Percentiles rank a stretch among this genome's conserved stretches.
These are phyloP conservation scores for Mermis nigrescens DNA, from an alignment of 2,888 invertebrate genomes.

Conservation along the genomic window DNA sequence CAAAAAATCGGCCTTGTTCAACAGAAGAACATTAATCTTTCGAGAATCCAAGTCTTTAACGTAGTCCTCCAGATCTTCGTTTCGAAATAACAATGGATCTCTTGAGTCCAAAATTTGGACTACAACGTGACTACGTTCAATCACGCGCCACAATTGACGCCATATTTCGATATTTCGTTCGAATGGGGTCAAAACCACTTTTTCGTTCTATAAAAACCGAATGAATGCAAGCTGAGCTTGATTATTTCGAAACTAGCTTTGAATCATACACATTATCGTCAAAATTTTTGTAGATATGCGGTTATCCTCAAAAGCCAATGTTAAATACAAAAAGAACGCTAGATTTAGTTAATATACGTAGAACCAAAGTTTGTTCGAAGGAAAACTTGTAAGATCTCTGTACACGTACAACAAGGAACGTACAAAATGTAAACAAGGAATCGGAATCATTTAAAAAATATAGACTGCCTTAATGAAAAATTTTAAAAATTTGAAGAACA, in stretches of 20 bases:
- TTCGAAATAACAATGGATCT: conserved; percentile 78
- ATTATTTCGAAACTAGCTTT: not conserved
- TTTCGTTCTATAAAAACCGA: conserved; percentile 39
- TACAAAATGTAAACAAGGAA: too few relatives aligned
- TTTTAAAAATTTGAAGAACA: too few relatives aligned
- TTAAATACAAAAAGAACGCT: not conserved
- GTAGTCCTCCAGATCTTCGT: conserved; percentile 70
- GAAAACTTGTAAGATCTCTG: too few relatives aligned
- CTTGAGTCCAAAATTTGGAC: conserved; percentile 80
- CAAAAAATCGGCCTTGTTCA: conserved; percentile 88
- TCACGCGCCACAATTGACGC: conserved; percentile 92
- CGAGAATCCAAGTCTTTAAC: conserved; percentile 52
- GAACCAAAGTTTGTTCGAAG: too few relatives aligned
- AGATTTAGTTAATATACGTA: not conserved
- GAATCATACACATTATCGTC: too few relatives aligned
- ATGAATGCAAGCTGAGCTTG: not conserved
- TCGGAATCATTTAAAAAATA: too few relatives aligned
- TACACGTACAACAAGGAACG: too few relatives aligned
- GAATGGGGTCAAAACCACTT: conserved; percentile 73
- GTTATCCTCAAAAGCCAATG: not conserved
- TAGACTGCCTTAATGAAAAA: too few relatives aligned
- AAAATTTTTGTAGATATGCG: too few relatives aligned
- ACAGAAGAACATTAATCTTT: conserved; percentile 59
- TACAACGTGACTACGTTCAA: conserved; percentile 51
- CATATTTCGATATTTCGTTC: conserved; percentile 94